Evolutionary conservation across 1,140 invertebrate species (phyloP).

Genomic region (Lethrus apterus): DNA sequence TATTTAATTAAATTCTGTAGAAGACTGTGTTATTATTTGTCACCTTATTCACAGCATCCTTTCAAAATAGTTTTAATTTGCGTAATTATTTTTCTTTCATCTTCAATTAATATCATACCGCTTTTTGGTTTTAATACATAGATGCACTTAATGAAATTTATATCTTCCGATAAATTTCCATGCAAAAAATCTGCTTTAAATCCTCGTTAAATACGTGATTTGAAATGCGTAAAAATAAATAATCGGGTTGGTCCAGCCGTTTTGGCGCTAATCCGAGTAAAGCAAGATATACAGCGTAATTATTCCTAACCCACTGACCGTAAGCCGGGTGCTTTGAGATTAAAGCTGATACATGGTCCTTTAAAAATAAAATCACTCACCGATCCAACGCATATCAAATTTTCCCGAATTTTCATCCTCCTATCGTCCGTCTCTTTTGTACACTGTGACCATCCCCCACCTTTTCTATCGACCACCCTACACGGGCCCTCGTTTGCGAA

Average conservation of each 20-base stretch:
- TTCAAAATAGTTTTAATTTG: no score
- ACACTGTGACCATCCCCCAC: no score
- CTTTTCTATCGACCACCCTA: neutral
- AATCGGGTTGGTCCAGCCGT: constrained; percentile 8
- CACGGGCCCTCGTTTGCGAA: constrained; percentile 4
- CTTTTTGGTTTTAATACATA: neutral
- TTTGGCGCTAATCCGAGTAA: constrained; percentile 27
- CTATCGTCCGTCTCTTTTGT: no score
- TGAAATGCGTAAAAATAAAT: constrained; percentile 11
- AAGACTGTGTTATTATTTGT: no score
- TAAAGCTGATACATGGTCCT: constrained; percentile 23
- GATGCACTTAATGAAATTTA: neutral
- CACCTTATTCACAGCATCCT: no score
- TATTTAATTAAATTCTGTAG: no score
- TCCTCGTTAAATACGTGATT: neutral
- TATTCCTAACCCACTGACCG: constrained; percentile 30
- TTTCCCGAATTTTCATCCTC: no score
- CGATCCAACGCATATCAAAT: constrained; percentile 7
- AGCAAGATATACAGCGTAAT: constrained; percentile 35
- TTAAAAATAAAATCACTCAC: constrained; percentile 20
- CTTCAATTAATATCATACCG: neutral
- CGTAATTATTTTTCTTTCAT: neutral
- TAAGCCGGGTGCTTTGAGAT: constrained; percentile 22
- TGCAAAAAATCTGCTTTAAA: neutral
- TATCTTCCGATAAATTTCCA: neutral